A percentile compares a stretch with the other conserved stretches of the same genome.
phyloP scores from a whole-genome alignment of 2,888 invertebrate species.

The Tribolium freemani region DNA sequence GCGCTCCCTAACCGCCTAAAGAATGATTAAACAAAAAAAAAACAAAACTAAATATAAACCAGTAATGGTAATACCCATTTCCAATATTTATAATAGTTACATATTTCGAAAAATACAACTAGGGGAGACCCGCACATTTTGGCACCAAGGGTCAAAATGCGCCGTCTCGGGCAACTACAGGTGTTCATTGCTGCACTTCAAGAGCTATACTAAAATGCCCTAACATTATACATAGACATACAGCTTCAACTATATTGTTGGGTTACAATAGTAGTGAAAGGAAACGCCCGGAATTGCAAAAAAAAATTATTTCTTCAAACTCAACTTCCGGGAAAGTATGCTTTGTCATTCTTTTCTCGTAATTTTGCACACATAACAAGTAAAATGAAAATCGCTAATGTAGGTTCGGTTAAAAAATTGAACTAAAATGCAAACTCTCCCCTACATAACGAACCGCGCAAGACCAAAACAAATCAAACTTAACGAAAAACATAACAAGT shows the following conservation, averaged over 20 bases:
- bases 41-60: slow-evolving; percentile 46
- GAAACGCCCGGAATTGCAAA: slow-evolving; percentile 18
- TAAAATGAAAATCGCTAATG: slow-evolving; percentile 36
- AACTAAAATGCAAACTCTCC: slow-evolving; percentile 39
- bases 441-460: slow-evolving; percentile 41
- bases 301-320: too few species aligned
- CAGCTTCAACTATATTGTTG: slow-evolving; percentile 42
- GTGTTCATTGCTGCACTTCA: slow-evolving; percentile 55
- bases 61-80: slow-evolving; percentile 54
- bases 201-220: slow-evolving; percentile 57
- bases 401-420: slow-evolving; percentile 39
- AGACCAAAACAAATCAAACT: background rate
- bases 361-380: slow-evolving; percentile 27
- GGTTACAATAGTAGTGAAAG: slow-evolving; percentile 40
- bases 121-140: slow-evolving; percentile 47
- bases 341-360: background rate
- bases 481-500: slow-evolving; percentile 9
- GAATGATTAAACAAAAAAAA: slow-evolving; percentile 22
- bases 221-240: slow-evolving; percentile 47
- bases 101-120: slow-evolving; percentile 53
- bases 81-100: slow-evolving; percentile 54
- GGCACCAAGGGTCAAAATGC: slow-evolving; percentile 35
- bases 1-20: slow-evolving; percentile 32
- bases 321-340: too few species aligned
- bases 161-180: slow-evolving; percentile 50